These are phyloP conservation scores for Euleptes europaea DNA, from an alignment of 2,113 vertebrate species.

Conservation along the genomic window DNA sequence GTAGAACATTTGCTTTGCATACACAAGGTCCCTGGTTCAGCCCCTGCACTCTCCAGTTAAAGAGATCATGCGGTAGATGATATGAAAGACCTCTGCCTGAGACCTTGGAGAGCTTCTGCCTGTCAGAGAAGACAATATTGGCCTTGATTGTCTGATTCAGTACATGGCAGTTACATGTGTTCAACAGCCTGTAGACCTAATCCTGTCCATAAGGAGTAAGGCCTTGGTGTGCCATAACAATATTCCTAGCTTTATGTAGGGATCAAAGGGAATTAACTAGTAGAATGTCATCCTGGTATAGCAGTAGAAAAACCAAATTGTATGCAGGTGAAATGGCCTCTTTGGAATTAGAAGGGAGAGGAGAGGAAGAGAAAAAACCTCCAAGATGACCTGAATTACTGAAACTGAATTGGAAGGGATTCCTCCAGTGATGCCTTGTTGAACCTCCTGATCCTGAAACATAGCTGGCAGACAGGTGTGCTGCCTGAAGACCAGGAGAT, in stretches of 20 bases:
- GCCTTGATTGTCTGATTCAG: no score
- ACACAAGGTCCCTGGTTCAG: no score
- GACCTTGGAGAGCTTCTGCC: no score
- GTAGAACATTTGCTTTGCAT: no score
- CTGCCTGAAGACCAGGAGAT: background rate
- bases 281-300: background rate
- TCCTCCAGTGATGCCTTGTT: background rate
- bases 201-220: background rate
- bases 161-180: no score
- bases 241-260: background rate
- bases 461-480: background rate
- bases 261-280: background rate
- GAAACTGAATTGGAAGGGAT: background rate
- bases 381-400: background rate
- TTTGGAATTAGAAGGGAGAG: background rate
- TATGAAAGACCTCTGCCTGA: no score
- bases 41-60: no score
- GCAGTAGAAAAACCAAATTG: slow-evolving; percentile 16
- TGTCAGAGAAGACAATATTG: no score
- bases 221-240: background rate
- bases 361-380: slow-evolving; percentile 36
- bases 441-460: background rate
- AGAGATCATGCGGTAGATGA: no score
- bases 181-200: background rate
- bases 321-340: background rate